These are phyloP conservation scores for Sebastes taczanowskii DNA, from an alignment of 2,797 vertebrate genomes.

Conservation along the genomic window DNA sequence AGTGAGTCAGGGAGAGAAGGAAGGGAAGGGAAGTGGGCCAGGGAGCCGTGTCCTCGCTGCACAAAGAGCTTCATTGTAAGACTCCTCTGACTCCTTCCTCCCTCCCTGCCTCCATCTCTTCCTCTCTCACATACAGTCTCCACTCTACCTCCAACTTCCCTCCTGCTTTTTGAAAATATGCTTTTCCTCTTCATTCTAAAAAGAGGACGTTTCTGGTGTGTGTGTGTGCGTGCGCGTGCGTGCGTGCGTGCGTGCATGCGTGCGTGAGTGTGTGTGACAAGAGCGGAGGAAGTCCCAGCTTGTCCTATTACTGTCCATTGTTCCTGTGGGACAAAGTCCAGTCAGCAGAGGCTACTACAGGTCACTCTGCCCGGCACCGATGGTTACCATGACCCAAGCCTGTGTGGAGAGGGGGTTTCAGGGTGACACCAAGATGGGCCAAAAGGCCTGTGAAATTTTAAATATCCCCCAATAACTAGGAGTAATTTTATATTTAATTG, in stretches of 20 bases:
- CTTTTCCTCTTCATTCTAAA: constrained; percentile 50
- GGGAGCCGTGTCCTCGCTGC: constrained; percentile 54
- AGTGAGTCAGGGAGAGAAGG: constrained; percentile 40
- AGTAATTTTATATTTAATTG: too few species aligned
- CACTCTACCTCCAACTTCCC: constrained; percentile 30
- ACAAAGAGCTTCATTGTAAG: constrained; percentile 83
- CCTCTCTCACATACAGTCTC: constrained; percentile 46
- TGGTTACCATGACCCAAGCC: not conserved
- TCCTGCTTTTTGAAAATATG: constrained; percentile 22
- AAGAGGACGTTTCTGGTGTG: constrained; percentile 24
- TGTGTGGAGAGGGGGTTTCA: not conserved
- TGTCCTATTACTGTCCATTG: constrained; percentile 44
- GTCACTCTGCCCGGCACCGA: constrained; percentile 38
- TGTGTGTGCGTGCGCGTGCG: not conserved
- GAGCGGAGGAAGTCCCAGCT: constrained; percentile 29
- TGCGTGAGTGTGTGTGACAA: not conserved
- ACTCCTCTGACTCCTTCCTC: constrained; percentile 52
- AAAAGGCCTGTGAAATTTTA: not conserved
- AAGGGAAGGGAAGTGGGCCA: constrained; percentile 54
- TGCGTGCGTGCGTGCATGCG: not conserved
- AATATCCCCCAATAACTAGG: not conserved
- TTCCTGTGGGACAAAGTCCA: constrained; percentile 40
- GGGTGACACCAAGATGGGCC: not conserved
- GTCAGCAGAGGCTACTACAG: constrained; percentile 53
- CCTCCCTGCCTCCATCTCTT: constrained; percentile 52